These are phyloP conservation scores for Drosophila differens DNA, from an alignment of 2,888 invertebrate species.

Conservation along the genomic window DNA sequence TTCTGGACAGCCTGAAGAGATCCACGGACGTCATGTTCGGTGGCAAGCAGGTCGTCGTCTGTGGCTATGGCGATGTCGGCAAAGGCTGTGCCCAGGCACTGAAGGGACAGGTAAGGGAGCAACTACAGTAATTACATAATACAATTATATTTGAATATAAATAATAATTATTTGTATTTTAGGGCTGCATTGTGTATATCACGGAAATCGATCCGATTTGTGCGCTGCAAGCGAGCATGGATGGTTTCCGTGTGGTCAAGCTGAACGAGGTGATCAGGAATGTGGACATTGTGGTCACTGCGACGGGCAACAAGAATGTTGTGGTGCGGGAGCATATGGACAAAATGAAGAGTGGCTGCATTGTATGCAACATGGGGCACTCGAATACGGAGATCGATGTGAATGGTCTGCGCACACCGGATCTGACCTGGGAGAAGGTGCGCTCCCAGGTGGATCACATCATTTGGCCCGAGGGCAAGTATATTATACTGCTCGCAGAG, in stretches of 20 bases:
- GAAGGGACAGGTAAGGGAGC: slow-evolving; percentile 88
- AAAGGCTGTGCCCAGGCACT: slow-evolving; percentile 98
- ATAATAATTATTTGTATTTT: neutral
- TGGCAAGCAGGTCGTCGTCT: slow-evolving; percentile 97
- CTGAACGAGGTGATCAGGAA: slow-evolving; percentile 96
- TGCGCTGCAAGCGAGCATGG: slow-evolving; percentile 98
- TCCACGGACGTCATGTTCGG: slow-evolving; percentile 96
- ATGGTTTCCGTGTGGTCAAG: slow-evolving; percentile 97
- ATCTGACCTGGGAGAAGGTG: slow-evolving; percentile 98
- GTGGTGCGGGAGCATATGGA: slow-evolving; percentile 98
- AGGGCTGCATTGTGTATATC: slow-evolving; percentile 94
- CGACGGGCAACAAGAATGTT: slow-evolving; percentile 98
- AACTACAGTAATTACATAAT: neutral
- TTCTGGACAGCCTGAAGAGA: slow-evolving; percentile 89
- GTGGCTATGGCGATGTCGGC: slow-evolving; percentile 98
- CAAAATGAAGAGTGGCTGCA: slow-evolving; percentile 97
- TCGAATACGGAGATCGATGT: slow-evolving; percentile 98
- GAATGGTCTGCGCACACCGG: slow-evolving; percentile 95
- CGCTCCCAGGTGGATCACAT: slow-evolving; percentile 99
- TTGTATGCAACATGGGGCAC: slow-evolving; percentile 98
- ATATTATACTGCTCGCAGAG: slow-evolving; percentile 96
- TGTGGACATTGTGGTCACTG: slow-evolving; percentile 98
- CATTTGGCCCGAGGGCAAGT: slow-evolving; percentile 98
- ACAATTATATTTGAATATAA: too few relatives aligned
- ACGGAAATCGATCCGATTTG: slow-evolving; percentile 99